These are phyloP conservation scores for Zygothrica quintamaculata DNA, from an alignment of 2,888 invertebrate genomes.

Conservation along the genomic window DNA sequence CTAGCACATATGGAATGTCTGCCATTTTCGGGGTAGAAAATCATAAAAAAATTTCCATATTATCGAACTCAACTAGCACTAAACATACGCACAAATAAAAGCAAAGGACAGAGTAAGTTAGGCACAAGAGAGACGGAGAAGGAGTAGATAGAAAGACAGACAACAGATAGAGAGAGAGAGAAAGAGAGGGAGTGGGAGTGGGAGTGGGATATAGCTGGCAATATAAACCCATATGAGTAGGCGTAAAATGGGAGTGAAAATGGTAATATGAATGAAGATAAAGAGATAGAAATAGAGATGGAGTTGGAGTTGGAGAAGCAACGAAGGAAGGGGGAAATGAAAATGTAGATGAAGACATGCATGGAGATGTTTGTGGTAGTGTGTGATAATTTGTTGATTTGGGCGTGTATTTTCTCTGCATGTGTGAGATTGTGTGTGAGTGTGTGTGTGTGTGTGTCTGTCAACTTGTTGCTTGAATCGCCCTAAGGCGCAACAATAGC, in stretches of 20 bases:
- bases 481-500: slow-evolving; percentile 67
- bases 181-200: not conserved
- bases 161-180: too few relatives aligned
- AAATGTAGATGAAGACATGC: slow-evolving; percentile 44
- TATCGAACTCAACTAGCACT: slow-evolving; percentile 78
- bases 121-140: not conserved
- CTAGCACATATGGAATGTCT: slow-evolving; percentile 51
- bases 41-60: slow-evolving; percentile 82
- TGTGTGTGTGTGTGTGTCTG: slow-evolving; percentile 25
- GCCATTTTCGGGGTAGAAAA: slow-evolving; percentile 71
- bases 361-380: slow-evolving; percentile 45
- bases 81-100: slow-evolving; percentile 33
- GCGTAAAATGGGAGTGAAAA: not conserved
- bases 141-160: too few relatives aligned
- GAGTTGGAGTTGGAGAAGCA: too few relatives aligned
- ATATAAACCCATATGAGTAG: not conserved
- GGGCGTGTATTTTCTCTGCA: slow-evolving; percentile 23
- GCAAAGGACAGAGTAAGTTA: not conserved
- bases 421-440: slow-evolving; percentile 28
- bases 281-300: not conserved
- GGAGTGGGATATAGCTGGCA: not conserved
- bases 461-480: slow-evolving; percentile 68
- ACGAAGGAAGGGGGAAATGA: too few relatives aligned
- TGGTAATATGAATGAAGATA: slow-evolving; percentile 1
- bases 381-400: slow-evolving; percentile 74